Evolutionary conservation across 2,113 vertebrate genomes (phyloP).

Genomic region (Bucco capensis): DNA sequence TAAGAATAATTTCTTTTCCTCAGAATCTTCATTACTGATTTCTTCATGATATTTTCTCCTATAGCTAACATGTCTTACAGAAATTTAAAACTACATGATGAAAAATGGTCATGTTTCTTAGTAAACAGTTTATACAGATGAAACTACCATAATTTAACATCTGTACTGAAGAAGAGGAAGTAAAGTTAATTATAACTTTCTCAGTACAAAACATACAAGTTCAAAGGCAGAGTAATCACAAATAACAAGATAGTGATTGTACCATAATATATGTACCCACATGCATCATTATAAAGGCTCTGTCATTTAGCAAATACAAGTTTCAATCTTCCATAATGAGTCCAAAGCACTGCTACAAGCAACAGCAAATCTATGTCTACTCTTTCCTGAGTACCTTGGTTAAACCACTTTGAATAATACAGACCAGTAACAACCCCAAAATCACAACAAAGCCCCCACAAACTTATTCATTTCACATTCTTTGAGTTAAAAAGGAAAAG

Average conservation of each 20-base stretch:
- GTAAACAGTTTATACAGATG: not conserved
- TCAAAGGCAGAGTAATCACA: not conserved
- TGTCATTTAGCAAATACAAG: not conserved
- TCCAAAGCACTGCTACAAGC: not conserved
- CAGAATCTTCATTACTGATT: not conserved
- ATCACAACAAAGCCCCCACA: too few relatives aligned
- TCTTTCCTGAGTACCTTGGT: not conserved
- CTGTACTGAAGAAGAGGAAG: not conserved
- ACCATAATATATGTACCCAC: fast-evolving
- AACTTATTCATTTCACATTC: not conserved
- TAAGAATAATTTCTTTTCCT: not conserved
- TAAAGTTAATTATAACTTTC: not conserved
- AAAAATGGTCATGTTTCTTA: not conserved
- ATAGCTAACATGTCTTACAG: not conserved
- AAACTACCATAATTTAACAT: not conserved
- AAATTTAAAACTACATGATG: not conserved
- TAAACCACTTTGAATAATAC: not conserved
- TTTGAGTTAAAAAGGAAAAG: not conserved
- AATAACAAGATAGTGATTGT: not conserved
- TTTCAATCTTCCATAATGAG: not conserved
- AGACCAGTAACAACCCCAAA: not conserved
- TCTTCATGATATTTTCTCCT: not conserved
- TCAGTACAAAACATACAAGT: not conserved
- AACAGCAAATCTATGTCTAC: not conserved
- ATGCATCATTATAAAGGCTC: not conserved